Conservation (phyloP, 2,888 invertebrate species). For the Endomychus coccineus region DNA sequence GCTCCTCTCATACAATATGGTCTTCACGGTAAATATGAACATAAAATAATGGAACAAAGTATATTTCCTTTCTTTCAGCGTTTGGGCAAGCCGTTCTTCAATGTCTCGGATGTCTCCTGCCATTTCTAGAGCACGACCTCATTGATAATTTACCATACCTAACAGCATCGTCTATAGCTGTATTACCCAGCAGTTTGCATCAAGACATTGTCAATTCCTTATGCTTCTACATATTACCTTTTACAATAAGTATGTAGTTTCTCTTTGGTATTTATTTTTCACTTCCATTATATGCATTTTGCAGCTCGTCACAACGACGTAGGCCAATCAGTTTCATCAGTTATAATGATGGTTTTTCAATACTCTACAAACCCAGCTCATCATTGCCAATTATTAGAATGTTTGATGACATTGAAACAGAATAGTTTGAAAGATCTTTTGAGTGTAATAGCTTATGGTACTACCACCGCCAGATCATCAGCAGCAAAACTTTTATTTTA, state of each 20-base stretch:
- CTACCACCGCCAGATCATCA: conserved; percentile 85
- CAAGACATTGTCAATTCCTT: conserved; percentile 92
- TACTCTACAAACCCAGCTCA: conserved; percentile 91
- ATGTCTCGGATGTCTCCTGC: conserved; percentile 88
- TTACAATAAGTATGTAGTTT: conserved; percentile 80
- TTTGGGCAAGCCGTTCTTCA: conserved; percentile 91
- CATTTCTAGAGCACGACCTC: conserved; percentile 92
- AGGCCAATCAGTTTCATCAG: conserved; percentile 78
- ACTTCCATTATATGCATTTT: background rate
- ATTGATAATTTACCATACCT: conserved; percentile 93
- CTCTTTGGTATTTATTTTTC: conserved; percentile 6
- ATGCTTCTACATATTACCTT: conserved; percentile 93
- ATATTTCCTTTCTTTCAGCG: conserved; percentile 49
- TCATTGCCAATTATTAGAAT: conserved; percentile 94
- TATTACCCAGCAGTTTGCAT: conserved; percentile 82
- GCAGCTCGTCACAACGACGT: conserved; percentile 4
- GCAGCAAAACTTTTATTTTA: conserved; percentile 96
- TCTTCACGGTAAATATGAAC: conserved; percentile 63
- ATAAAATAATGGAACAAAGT: background rate
- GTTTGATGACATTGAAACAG: conserved; percentile 88
- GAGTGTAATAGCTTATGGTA: conserved; percentile 94
- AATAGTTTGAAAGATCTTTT: conserved; percentile 88
- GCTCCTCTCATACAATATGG: conserved; percentile 87
- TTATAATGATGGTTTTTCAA: conserved; percentile 96
- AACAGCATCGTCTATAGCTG: conserved; percentile 88